Base-by-base conservation (phyloP, 2,113 vertebrate species). In the Alaudala cheleensis region DNA sequence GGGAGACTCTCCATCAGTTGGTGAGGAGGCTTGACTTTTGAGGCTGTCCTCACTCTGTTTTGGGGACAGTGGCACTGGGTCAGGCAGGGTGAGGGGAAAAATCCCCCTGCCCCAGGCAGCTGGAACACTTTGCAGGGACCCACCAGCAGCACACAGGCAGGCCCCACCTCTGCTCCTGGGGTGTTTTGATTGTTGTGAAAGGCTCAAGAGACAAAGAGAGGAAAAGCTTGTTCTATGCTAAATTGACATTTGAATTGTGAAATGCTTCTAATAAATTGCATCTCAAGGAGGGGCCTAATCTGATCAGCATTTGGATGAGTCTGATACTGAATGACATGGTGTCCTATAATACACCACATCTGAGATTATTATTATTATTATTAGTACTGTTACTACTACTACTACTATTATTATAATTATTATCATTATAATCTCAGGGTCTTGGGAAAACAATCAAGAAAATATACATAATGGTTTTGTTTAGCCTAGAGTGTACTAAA, bases 121-220 rank as follows among this genome's bases (percentile, higher is more conserved):
- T 24, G 3, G 25, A 29, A 61, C 0, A 0, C 9, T 67, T 49
- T 44, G 23, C 33, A 45, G 72, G 20, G 20, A 69, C 26, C 47
- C 40, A 34, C 25, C 29, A 33, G n/a, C 29, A 74, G 44, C 51
- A 71, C 5, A 4, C 3, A 61, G 34, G 17, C n/a, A 34, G 23
- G 50, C 8, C 10, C 13, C 31, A 37, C 11, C 39, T 74, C 71
- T 0, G 0, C 53, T 66, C 40, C 51, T 67, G 34, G 39, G 20
- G 4, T 61, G 10, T 47, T 71, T 62, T 34, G 40, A 11, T 49
- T 45, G 24, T 6, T 56, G 26, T 26, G 45, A 89, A 78, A 58
- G 40, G 31, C n/a, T 90, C 39, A 23, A 51, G 78, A 94, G 49
- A 57, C 11, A 40, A 8, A 62, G 67, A 72, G 39, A 88, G 29